Percentiles rank a stretch among this genome's conserved stretches.
phyloP scores from a whole-genome alignment of 1,140 invertebrate species.

The Centruroides vittatus region DNA sequence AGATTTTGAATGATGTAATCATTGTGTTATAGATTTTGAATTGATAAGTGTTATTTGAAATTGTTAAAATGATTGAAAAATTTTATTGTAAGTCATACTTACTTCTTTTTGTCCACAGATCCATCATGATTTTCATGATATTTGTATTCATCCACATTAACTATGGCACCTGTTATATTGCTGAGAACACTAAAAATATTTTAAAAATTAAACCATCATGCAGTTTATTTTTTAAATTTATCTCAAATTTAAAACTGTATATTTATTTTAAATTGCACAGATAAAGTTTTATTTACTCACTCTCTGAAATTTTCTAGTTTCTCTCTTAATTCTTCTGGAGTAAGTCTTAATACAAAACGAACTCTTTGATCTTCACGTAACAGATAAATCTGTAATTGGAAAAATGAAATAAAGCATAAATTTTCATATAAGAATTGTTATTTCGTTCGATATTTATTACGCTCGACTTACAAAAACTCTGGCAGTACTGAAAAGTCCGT shows the following conservation, averaged over 20 bases:
- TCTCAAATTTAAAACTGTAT: no score
- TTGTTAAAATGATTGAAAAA: no score
- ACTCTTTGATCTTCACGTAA: slow-evolving; percentile 84
- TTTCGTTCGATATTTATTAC: no score
- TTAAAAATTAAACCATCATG: no score
- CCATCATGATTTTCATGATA: slow-evolving; percentile 84
- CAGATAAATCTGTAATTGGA: slow-evolving; percentile 53
- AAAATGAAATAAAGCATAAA: not conserved
- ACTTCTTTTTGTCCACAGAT: slow-evolving; percentile 78
- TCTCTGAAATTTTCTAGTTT: slow-evolving; percentile 62
- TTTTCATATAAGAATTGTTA: not conserved
- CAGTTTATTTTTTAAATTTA: no score
- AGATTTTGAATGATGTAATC: no score
- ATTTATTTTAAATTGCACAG: no score
- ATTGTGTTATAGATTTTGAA: no score
- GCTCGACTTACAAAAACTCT: slow-evolving; percentile 25
- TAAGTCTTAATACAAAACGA: slow-evolving; percentile 74
- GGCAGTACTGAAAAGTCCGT: slow-evolving; percentile 44
- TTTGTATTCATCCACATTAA: slow-evolving; percentile 84
- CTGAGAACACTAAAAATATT: slow-evolving; percentile 44
- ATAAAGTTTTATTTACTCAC: slow-evolving; percentile 34
- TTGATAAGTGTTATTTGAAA: no score
- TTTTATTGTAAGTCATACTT: slow-evolving; percentile 12
- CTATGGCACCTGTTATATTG: slow-evolving; percentile 75
- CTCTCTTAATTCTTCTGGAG: slow-evolving; percentile 67